Evolutionary conservation across 2,113 vertebrate species (phyloP), one percentile per base, ranked within the genome.

Genomic region (Pterocles burchelli): DNA sequence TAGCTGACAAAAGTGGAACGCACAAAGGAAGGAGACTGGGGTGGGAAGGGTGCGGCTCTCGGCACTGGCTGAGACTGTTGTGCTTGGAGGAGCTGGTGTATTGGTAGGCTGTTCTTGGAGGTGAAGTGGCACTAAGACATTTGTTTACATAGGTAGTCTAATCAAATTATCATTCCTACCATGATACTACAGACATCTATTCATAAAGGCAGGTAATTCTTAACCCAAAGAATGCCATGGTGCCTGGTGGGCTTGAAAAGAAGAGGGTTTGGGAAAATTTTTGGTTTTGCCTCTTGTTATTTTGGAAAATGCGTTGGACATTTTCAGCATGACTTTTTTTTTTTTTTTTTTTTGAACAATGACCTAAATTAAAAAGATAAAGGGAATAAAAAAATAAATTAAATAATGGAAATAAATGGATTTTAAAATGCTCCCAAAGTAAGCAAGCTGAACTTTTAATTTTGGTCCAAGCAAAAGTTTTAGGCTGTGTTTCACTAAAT

Each of bases 181-280:
- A 1, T 13, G 54, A 6, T 3, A 1, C 59, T 31, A 2, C 31
- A 38, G 54, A 17, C 31, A 13, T 48, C 24, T 18, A 0, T 2
- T 36, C 12, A 1, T 26, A 52, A 65, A 17, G 31, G 6, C 7
- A 62, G 19, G 2, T 24, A 13, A 7, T 3, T 43, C 41, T 41
- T 41, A 41, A 41, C 41, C 41, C 41, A 41, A 31, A 38, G 12
- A 48, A 46, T 13, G 31, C 16, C 5, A 0, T 5, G 26, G 33
- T 48, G n/a, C 22, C n/a, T 63, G 77, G 34, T 45, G 26, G 18
- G 4, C 26, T 54, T 55, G 11, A 19, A 34, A 49, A 33, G 9
- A 54, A 46, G 17, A 41, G 7, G 9, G 1, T 1, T 6, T 75
- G 38, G 15, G 36, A 26, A 13, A n/a, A 2, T 45, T 38, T 28